Base-by-base conservation (phyloP, 2,797 vertebrate species). In the Xiphophorus birchmanni region DNA sequence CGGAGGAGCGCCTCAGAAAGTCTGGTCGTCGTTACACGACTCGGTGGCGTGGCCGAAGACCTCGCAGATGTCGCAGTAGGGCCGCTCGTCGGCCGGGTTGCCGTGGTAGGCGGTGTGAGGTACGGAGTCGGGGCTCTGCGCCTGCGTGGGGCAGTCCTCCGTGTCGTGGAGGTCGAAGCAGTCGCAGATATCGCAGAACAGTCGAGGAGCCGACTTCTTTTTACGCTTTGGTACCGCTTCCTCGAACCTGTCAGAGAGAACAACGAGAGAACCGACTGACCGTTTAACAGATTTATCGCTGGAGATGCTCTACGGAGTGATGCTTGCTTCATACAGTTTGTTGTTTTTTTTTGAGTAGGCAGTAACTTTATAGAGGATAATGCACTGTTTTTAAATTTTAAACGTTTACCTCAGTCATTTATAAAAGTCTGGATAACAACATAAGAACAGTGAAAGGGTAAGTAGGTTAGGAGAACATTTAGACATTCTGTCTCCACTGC, bases 101-200 rank as follows among this genome's bases (percentile, higher is more conserved):
- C 98, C 98, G 0, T 96, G 98, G 75, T 98, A 96, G 0, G 97
- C 92, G 0, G 97, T 97, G 92, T 99, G 98, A 0, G 97, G 97
- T 0, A 97, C 96, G 0, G 97, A 96, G 89, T 98, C 97, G 0
- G 96, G 95, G 71, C 96, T 95, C 95, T 99, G 98, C 0, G 96
- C 95, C 95, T 99, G 98, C 0, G 97, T 99, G 4, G 98, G 98
- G 73, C 98, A 99, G 92, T 99, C 98, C 90, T 99, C 98, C 0
- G 98, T 99, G 94, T 99, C 98, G 0, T 99, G 98, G 71, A 97
- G 97, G 83, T 99, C 98, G 1, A 99, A 99, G 95, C 97, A 97
- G 95, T 99, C 98, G 69, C 98, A 99, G 91, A 99, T 99, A 89
- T 99, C 98, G n/a, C 98, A 99, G 96, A 99, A 99, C 3, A 99